These are phyloP conservation scores for Microcebus jonahi DNA, from an alignment of 2,113 vertebrate genomes.

Conservation along the genomic window DNA sequence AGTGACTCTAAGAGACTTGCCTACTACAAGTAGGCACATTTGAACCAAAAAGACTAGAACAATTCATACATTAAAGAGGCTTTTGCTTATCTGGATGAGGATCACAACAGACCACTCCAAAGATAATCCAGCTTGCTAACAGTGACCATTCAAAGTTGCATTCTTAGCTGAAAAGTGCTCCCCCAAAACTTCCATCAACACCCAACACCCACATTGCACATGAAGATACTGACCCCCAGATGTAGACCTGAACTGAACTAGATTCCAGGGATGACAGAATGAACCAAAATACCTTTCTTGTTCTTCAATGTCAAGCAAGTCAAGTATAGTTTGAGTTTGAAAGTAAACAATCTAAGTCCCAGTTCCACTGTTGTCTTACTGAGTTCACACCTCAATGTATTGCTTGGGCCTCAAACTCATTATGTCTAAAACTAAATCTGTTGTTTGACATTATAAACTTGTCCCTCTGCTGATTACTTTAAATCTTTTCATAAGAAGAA, in stretches of 20 bases:
- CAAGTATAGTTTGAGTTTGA: not conserved
- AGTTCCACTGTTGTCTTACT: not conserved
- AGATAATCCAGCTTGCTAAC: not conserved
- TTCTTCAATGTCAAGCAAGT: not conserved
- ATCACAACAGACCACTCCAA: not conserved
- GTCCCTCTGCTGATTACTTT: not conserved
- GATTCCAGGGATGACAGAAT: not conserved
- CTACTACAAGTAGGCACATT: not conserved
- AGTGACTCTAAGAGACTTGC: not conserved
- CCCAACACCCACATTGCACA: not conserved
- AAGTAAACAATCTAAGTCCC: not conserved
- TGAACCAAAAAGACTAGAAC: not conserved
- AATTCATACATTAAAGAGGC: not conserved
- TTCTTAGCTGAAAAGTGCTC: not conserved
- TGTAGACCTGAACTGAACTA: not conserved
- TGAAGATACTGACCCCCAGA: not conserved
- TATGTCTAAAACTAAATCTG: not conserved
- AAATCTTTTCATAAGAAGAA: constrained; percentile 3
- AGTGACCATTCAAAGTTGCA: not conserved
- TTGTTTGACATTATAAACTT: not conserved
- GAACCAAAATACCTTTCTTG: not conserved
- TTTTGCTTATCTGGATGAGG: not conserved
- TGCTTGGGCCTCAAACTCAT: not conserved
- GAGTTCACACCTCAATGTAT: not conserved
- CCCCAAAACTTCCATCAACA: not conserved